A percentile compares a stretch with the other conserved stretches of the same genome.
Evolutionary conservation across 1,140 invertebrate genomes (phyloP).

Genomic region (Probaryconus sp.): DNA sequence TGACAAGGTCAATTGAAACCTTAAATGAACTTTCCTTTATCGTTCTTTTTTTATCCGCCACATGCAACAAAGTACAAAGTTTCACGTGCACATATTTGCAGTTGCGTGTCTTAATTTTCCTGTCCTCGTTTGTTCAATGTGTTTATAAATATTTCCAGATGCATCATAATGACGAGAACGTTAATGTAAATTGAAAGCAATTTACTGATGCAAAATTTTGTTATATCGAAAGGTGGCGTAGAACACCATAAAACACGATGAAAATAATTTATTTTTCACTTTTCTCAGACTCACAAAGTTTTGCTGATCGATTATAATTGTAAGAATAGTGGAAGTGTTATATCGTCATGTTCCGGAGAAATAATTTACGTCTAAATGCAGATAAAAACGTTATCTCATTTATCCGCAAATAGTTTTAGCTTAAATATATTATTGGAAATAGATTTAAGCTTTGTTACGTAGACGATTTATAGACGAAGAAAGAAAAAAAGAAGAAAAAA

Average conservation of each 20-base stretch:
- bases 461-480: no score
- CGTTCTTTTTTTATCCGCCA: no score
- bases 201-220: no score
- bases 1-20: conserved; percentile 40
- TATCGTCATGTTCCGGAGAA: not conserved
- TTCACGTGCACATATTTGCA: not conserved
- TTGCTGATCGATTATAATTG: conserved; percentile 10
- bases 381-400: conserved; percentile 1
- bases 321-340: conserved; percentile 12
- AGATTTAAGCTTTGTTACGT: not conserved
- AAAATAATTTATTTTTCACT: no score
- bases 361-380: conserved; percentile 1
- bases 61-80: no score
- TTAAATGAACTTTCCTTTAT: conserved; percentile 34
- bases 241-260: no score
- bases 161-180: no score
- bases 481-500: no score
- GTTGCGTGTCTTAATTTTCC: not conserved
- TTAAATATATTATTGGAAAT: conserved; percentile 9
- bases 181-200: no score
- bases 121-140: not conserved
- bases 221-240: no score
- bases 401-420: conserved; percentile 22
- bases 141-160: no score
- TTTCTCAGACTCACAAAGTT: no score